These are phyloP conservation scores for Himalopsyche anomala DNA, from an alignment of 2,888 invertebrate genomes.

Conservation along the genomic window DNA sequence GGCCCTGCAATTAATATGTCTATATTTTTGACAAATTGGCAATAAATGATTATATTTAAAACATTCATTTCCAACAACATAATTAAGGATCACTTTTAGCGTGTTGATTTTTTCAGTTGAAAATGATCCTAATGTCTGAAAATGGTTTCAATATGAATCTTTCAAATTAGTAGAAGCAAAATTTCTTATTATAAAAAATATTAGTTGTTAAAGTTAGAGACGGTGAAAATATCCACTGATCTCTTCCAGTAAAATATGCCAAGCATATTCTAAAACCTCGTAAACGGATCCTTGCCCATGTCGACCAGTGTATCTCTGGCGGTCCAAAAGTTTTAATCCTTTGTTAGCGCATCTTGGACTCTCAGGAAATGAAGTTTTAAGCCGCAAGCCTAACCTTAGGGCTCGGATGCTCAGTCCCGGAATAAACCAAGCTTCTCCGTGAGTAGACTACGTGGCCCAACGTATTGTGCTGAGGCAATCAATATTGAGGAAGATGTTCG, in stretches of 20 bases:
- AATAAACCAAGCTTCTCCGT: slow-evolving; percentile 56
- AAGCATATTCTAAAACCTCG: slow-evolving; percentile 49
- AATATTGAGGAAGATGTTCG: slow-evolving; percentile 41
- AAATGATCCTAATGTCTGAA: too few relatives aligned
- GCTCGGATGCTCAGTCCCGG: slow-evolving; percentile 53
- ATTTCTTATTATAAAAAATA: too few relatives aligned
- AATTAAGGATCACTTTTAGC: too few relatives aligned
- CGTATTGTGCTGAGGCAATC: slow-evolving; percentile 23
- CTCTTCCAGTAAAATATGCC: background rate
- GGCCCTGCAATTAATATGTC: too few relatives aligned
- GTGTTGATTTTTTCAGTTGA: too few relatives aligned
- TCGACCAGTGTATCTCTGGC: slow-evolving; percentile 49
- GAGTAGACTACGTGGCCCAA: slow-evolving; percentile 53
- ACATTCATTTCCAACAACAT: too few relatives aligned
- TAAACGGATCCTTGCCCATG: slow-evolving; percentile 43
- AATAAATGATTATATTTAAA: too few relatives aligned
- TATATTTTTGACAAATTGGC: too few relatives aligned
- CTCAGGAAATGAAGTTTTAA: slow-evolving; percentile 74
- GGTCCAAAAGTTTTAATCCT: slow-evolving; percentile 73
- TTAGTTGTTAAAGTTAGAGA: too few relatives aligned
- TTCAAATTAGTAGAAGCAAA: too few relatives aligned
- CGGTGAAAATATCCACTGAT: too few relatives aligned
- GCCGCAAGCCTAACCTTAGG: slow-evolving; percentile 66
- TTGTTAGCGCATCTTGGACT: slow-evolving; percentile 70
- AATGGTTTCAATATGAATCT: too few relatives aligned